Evolutionary conservation across 2,888 invertebrate species (phyloP).

Genomic region (Marronus borbonicus): DNA sequence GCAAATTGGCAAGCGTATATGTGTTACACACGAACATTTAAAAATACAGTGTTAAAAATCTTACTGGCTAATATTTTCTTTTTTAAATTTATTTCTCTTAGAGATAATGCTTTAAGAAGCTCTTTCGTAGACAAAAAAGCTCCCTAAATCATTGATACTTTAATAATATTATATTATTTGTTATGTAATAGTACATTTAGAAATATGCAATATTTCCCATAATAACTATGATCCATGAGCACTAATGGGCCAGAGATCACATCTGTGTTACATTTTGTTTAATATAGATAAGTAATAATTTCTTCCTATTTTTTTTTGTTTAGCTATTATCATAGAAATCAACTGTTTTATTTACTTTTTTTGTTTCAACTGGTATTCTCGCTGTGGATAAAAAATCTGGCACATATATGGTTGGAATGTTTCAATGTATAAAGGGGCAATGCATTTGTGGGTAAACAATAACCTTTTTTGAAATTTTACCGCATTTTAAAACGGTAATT

Average conservation of each 20-base stretch:
- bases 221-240: slow-evolving; percentile 55
- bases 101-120: slow-evolving; percentile 57
- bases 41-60: slow-evolving; percentile 69
- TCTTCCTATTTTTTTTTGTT: slow-evolving; percentile 54
- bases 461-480: slow-evolving; percentile 38
- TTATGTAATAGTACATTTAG: slow-evolving; percentile 53
- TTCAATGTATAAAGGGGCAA: slow-evolving; percentile 60
- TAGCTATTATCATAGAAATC: slow-evolving; percentile 57
- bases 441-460: slow-evolving; percentile 15
- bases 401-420: slow-evolving; percentile 79
- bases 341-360: slow-evolving; percentile 60
- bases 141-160: slow-evolving; percentile 52
- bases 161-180: slow-evolving; percentile 31
- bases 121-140: slow-evolving; percentile 52
- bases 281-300: slow-evolving; percentile 38
- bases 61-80: slow-evolving; percentile 58
- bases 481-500: background rate
- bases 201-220: slow-evolving; percentile 52
- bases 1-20: slow-evolving; percentile 67
- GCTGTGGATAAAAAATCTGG: slow-evolving; percentile 75
- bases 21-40: slow-evolving; percentile 71
- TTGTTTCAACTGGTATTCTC: slow-evolving; percentile 57
- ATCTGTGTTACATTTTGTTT: slow-evolving; percentile 49
- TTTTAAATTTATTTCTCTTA: slow-evolving; percentile 50
- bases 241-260: slow-evolving; percentile 55